phyloP scores from a whole-genome alignment of 2,113 vertebrate species.

The Psilopsiagon aymara region DNA sequence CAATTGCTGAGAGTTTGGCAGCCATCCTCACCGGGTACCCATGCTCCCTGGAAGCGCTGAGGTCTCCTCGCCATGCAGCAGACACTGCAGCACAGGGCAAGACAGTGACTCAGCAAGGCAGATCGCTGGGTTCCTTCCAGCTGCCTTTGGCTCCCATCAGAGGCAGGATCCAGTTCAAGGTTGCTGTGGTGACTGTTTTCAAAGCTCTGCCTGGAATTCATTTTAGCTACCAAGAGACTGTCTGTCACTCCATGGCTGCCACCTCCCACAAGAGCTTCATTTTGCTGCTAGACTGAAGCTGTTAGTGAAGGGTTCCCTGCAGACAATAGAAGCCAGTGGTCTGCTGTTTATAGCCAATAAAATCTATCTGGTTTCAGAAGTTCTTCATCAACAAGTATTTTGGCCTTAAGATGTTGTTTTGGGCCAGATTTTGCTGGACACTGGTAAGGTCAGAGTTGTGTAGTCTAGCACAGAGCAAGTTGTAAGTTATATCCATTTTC shows the following conservation, averaged over 20 bases:
- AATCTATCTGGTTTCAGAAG: not conserved
- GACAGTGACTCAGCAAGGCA: conserved; percentile 29
- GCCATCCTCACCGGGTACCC: not conserved
- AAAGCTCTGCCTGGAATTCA: conserved; percentile 48
- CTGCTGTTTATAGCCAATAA: not conserved
- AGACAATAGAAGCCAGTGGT: conserved; percentile 24
- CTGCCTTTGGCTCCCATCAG: not conserved
- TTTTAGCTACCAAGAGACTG: conserved; percentile 47
- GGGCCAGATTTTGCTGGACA: not conserved
- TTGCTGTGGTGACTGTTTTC: conserved; percentile 59
- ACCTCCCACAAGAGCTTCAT: conserved; percentile 39
- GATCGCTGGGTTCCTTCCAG: not conserved
- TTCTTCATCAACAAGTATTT: not conserved
- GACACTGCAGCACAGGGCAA: not conserved
- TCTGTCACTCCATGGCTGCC: conserved; percentile 52
- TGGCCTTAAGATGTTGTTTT: not conserved
- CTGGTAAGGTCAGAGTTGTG: not conserved
- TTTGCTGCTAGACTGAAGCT: conserved; percentile 37
- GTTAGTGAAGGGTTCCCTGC: not conserved
- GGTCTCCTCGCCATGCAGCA: not conserved
- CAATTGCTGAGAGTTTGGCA: conserved; percentile 36
- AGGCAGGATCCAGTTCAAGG: conserved; percentile 30
- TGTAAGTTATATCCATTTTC: not conserved
- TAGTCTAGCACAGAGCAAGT: not conserved
- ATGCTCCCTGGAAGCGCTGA: not conserved